Evolutionary conservation across 2,113 vertebrate genomes (phyloP).

Genomic region (Seriola rivoliana): DNA sequence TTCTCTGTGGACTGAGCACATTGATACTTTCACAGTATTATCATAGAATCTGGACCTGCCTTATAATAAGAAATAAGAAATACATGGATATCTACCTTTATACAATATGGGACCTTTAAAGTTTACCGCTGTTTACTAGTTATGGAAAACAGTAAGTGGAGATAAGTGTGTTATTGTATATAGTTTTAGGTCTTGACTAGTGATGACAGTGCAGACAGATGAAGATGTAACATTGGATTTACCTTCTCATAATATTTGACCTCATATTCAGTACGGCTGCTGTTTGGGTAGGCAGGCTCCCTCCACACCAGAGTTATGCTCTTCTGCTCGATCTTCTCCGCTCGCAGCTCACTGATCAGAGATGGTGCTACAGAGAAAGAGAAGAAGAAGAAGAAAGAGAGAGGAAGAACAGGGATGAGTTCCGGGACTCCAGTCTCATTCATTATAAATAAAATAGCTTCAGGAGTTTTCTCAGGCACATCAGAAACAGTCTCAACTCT

Average conservation of each 20-base stretch:
- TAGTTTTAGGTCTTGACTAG: background rate
- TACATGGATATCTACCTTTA: no score
- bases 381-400: slow-evolving; percentile 12
- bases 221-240: slow-evolving; percentile 20
- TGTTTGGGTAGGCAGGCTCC: slow-evolving; percentile 82
- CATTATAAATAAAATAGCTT: slow-evolving; percentile 18
- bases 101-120: no score
- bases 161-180: background rate
- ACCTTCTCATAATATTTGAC: slow-evolving; percentile 98
- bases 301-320: slow-evolving; percentile 92
- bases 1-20: no score
- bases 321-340: slow-evolving; percentile 91
- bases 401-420: slow-evolving; percentile 21
- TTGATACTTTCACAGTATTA: no score
- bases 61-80: no score
- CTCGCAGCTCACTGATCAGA: slow-evolving; percentile 89
- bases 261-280: slow-evolving; percentile 92
- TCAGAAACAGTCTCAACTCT: slow-evolving; percentile 9
- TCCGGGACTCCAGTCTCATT: slow-evolving; percentile 16
- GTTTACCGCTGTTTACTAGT: background rate
- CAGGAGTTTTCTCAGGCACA: slow-evolving; percentile 3
- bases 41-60: no score
- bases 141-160: background rate
- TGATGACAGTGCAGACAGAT: background rate
- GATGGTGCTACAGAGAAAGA: slow-evolving; percentile 79